Evolutionary conservation across 2,888 invertebrate genomes (phyloP), one percentile per base, ranked within the genome.

Genomic region (Chloroclysta siterata): DNA sequence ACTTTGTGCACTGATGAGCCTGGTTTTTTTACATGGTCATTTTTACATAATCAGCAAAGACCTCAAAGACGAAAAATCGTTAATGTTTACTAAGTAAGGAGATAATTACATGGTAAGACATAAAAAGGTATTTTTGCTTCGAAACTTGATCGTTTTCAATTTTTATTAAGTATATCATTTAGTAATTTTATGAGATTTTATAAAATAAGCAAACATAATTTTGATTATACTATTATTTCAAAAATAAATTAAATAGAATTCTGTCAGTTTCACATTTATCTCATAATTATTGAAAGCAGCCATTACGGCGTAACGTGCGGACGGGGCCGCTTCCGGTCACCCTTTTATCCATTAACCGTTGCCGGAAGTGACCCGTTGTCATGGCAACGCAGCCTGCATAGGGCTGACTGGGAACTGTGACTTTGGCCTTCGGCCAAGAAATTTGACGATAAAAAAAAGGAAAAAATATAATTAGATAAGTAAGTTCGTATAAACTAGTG

Each of bases 261-360:
- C n/a, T 6, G 39, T 11, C 10, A 10, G 13, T n/a, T 48, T 0
- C 17, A 55, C 44, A 61, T 51, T 48, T 50, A 63, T 48, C 41
- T 53, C 42, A 53, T 53, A 48, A 57, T 42, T 56, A 47, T 53
- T 48, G 57, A 22, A 51, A 51, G 14, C 56, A 47, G 56, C 42
- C 41, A 57, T 52, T 52, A 39, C 22, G 39, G 11, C 15, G 14
- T 55, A 51, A 52, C 54, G 44, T 46, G 46, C 60, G 57, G 57
- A 57, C 47, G 10, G 51, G 29, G 47, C 36, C 1, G 15, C 57
- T 61, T 61, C 65, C 65, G 65, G 65, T 58, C 61, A 61, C 65
- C 65, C 57, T 65, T 65, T 61, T 58, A 65, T 54, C 60, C 65
- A 61, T 61, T 61, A 61, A 51, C 53, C 54, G 54, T 29, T 51